phyloP scores from a whole-genome alignment of 1,140 invertebrate species.

The Sweltsa coloradensis region DNA sequence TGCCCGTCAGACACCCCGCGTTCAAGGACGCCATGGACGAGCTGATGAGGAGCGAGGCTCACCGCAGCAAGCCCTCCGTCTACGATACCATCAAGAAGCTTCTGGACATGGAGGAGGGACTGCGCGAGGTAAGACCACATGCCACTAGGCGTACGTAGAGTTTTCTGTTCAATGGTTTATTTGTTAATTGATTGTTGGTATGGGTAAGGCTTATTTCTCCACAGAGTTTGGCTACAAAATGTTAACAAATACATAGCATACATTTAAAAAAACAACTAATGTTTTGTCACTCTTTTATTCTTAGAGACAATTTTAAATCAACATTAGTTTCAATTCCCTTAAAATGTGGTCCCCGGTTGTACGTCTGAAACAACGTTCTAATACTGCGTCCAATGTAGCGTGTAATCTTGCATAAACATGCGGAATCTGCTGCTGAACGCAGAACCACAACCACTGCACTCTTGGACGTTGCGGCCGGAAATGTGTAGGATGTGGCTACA shows the following conservation, averaged over 20 bases:
- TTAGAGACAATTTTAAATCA: neutral
- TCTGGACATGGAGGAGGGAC: constrained; percentile 36
- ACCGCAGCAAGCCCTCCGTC: constrained; percentile 29
- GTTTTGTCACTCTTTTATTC: constrained; percentile 15
- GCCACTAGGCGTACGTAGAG: neutral
- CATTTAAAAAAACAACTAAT: constrained; percentile 15
- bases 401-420: too few species aligned
- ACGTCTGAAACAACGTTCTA: too few species aligned
- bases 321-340: too few species aligned
- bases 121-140: constrained; percentile 30
- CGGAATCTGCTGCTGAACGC: too few species aligned
- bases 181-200: neutral
- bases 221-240: constrained; percentile 1
- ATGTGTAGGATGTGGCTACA: too few species aligned
- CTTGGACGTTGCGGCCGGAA: too few species aligned
- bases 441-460: too few species aligned
- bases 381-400: too few species aligned
- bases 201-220: neutral
- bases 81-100: constrained; percentile 42
- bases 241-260: constrained; percentile 12
- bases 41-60: constrained; percentile 25
- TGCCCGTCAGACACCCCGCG: constrained; percentile 31
- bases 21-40: constrained; percentile 31
- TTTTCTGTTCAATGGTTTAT: neutral
- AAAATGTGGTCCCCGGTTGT: too few species aligned